A percentile compares a stretch with the other conserved stretches of the same genome.
Evolutionary conservation across 2,888 invertebrate genomes (phyloP).

Genomic region (Chloroclysta siterata): DNA sequence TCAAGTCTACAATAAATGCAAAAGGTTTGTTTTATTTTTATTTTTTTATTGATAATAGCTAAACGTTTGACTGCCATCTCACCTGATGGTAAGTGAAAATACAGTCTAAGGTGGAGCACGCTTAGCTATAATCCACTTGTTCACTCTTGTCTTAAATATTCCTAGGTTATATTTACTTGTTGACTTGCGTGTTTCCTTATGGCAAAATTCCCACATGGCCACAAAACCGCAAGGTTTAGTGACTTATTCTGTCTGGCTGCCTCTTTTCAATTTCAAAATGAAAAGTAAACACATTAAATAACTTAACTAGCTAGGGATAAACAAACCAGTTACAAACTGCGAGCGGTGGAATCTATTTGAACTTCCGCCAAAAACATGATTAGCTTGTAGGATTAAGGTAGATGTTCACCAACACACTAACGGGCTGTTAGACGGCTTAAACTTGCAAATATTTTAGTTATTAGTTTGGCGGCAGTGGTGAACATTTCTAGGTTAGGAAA

Average conservation of each 20-base stretch:
- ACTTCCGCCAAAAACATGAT: slow-evolving; percentile 43
- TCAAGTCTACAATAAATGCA: too few relatives aligned
- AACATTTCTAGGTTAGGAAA: too few relatives aligned
- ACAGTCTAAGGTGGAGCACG: too few relatives aligned
- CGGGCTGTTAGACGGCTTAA: neutral
- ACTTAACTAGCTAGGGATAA: slow-evolving; percentile 18
- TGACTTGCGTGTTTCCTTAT: too few relatives aligned
- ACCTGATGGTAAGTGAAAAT: too few relatives aligned
- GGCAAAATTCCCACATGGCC: neutral
- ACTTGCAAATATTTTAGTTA: neutral
- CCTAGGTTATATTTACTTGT: too few relatives aligned
- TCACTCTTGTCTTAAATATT: too few relatives aligned
- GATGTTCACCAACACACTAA: neutral
- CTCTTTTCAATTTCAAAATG: slow-evolving; percentile 6
- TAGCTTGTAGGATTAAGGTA: slow-evolving; percentile 37
- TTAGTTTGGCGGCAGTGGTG: neutral
- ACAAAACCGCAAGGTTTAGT: neutral
- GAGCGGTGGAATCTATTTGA: slow-evolving; percentile 38
- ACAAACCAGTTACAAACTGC: slow-evolving; percentile 26
- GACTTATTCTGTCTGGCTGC: neutral
- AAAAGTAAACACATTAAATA: slow-evolving; percentile 28
- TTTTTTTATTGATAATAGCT: too few relatives aligned
- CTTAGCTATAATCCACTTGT: too few relatives aligned
- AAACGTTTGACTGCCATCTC: too few relatives aligned
- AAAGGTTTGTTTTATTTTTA: too few relatives aligned